phyloP scores from a whole-genome alignment of 2,888 invertebrate genomes.

The Opisthograptis luteolata region DNA sequence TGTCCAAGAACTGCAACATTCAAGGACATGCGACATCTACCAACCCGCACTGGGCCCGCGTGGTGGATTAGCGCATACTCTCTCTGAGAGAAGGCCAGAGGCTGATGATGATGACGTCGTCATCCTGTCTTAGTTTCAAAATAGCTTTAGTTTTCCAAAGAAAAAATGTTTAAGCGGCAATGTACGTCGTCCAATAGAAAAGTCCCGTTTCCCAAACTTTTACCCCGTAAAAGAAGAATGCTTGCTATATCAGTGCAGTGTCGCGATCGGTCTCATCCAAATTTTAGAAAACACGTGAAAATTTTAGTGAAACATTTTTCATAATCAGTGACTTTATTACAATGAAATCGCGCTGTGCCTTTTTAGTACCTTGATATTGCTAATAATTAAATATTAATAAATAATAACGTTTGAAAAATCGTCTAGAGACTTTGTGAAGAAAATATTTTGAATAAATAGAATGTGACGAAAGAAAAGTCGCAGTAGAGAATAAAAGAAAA shows the following conservation, averaged over 20 bases:
- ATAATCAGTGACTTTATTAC: background rate
- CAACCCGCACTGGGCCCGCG: too few relatives aligned
- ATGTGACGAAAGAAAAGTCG: too few relatives aligned
- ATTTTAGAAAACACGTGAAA: constrained; percentile 4
- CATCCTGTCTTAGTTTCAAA: too few relatives aligned
- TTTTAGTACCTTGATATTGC: constrained; percentile 14
- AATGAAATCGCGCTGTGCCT: constrained; percentile 1
- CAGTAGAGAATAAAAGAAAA: too few relatives aligned
- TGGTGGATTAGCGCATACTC: too few relatives aligned
- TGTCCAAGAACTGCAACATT: too few relatives aligned
- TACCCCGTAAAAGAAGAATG: constrained; percentile 6
- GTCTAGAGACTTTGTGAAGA: too few relatives aligned
- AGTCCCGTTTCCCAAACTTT: constrained; percentile 22
- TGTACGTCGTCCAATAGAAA: constrained; percentile 10
- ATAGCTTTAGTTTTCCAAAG: too few relatives aligned
- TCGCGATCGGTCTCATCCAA: constrained; percentile 8
- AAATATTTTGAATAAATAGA: background rate
- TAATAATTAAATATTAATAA: background rate
- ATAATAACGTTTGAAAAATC: too few relatives aligned
- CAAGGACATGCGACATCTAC: too few relatives aligned
- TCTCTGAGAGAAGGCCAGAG: too few relatives aligned
- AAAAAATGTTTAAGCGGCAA: constrained; percentile 23
- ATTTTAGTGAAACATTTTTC: background rate
- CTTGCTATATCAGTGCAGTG: constrained; percentile 16
- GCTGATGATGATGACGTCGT: too few relatives aligned